Base-by-base conservation (phyloP, 2,797 vertebrate genomes). In the Chanos chanos region DNA sequence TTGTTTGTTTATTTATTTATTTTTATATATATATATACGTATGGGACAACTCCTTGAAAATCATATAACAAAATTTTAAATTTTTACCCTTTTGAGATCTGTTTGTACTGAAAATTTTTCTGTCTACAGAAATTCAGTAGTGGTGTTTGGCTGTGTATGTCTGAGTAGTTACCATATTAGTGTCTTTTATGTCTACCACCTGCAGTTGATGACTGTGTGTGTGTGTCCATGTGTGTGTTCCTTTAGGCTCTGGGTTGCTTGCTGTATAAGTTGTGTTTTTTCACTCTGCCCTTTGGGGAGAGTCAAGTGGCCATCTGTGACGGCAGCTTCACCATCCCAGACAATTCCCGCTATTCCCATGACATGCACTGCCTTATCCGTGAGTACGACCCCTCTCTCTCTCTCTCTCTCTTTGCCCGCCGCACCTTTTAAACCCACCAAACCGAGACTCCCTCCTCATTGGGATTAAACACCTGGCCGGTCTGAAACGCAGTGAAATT, bases 291-390 rank as follows among this genome's bases (percentile, higher is more conserved):
- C 0, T 99, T 99, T 16, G 97, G 97, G 31, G 97, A 99, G 87
- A 99, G 96, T 78, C 95, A 97, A 85, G 97, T 99, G 71, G 95
- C 96, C 15, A 99, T 99, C 79, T 99, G 97, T 71, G 97, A 99
- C 7, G 97, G 97, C 72, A 99, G 86, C 81, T 99, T 99, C 85
- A 99, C 96, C 65, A 96, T 99, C 72, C 97, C 97, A 1, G 96
- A 99, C 82, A 95, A 93, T 48, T 97, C 96, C 0, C 88, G 94
- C 62, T 97, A 97, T 83, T 95, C 96, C 7, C 92, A 94, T 40
- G 96, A 98, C 71, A 93, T 98, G 92, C 96, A 99, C 88, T 95
- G 95, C 88, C 94, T 99, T 77, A 97, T 99, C 81, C 92, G 97
- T 99, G 87, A 92, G 94, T 94, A 76, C 73, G 59, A 8, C 21